Percentiles rank a stretch among this genome's conserved stretches.
Evolutionary conservation across 2,888 invertebrate species (phyloP).

Genomic region (Steinernema carpocapsae): DNA sequence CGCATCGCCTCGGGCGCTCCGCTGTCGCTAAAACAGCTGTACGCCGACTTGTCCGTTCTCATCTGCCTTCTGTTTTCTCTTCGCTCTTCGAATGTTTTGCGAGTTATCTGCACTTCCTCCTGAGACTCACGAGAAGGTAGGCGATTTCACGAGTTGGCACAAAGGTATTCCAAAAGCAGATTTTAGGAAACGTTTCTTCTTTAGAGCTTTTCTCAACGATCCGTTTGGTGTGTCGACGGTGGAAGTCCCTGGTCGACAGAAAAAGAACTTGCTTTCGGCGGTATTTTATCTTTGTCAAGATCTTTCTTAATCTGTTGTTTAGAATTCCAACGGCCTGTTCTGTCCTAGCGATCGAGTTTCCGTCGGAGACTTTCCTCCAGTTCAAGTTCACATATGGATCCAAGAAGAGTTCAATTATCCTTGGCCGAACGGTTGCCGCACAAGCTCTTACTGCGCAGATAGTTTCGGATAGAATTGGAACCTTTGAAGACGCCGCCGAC

Average conservation of each 20-base stretch:
- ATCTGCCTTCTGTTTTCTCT: not conserved
- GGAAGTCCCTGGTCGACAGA: not conserved
- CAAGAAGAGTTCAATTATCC: not conserved
- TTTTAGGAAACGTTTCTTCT: not conserved
- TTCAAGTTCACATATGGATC: not conserved
- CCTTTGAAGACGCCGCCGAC: too few relatives aligned
- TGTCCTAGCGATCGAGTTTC: not conserved
- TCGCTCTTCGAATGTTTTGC: not conserved
- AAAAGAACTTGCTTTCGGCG: not conserved
- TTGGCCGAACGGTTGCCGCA: not conserved
- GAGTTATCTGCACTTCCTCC: not conserved
- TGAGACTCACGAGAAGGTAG: not conserved
- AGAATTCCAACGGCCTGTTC: not conserved
- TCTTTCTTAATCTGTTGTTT: not conserved
- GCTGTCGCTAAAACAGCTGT: constrained; percentile 14
- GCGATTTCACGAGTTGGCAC: not conserved
- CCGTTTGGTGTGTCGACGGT: not conserved
- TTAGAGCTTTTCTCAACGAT: not conserved
- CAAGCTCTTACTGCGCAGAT: not conserved
- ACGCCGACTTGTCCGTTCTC: not conserved
- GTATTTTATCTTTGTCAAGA: not conserved
- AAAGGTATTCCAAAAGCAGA: not conserved
- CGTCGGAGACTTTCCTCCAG: not conserved
- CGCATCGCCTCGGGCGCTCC: not conserved
- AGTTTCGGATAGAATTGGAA: not conserved